A percentile compares a stretch with the other conserved stretches of the same genome.
Evolutionary conservation across 2,888 invertebrate genomes (phyloP).

Genomic region (Acrobasis suavella): DNA sequence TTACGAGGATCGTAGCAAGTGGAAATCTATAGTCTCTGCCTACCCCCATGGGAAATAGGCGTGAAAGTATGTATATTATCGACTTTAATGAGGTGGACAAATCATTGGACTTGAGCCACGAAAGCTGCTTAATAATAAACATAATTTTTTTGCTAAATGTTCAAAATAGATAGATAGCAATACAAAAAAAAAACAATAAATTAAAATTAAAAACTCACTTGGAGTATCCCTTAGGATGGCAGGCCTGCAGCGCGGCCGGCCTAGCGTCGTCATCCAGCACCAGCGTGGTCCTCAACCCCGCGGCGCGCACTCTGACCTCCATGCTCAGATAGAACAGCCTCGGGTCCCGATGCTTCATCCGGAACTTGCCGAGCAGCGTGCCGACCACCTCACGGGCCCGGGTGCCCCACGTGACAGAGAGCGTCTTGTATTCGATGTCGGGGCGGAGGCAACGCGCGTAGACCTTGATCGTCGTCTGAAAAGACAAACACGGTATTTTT

Average conservation of each 20-base stretch:
- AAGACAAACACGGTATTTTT: not conserved
- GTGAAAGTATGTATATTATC: no score
- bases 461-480: conserved; percentile 95
- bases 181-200: no score
- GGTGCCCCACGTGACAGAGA: conserved; percentile 94
- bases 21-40: no score
- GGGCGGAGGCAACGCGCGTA: conserved; percentile 94
- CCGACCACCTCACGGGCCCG: conserved; percentile 93
- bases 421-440: conserved; percentile 97
- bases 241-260: conserved; percentile 95
- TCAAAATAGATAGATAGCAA: no score
- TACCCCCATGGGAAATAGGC: no score
- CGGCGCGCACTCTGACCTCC: conserved; percentile 94
- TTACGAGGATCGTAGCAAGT: no score
- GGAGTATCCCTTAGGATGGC: conserved; percentile 96
- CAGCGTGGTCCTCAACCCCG: conserved; percentile 90
- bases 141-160: no score
- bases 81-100: no score
- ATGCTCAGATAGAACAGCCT: conserved; percentile 96
- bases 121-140: no score
- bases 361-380: conserved; percentile 92
- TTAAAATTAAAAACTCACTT: conserved; percentile 80
- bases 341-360: conserved; percentile 96
- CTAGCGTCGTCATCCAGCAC: conserved; percentile 93
- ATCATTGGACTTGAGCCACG: no score